Conservation (phyloP, 2,888 invertebrate genomes). For the Limnephilus marmoratus region DNA sequence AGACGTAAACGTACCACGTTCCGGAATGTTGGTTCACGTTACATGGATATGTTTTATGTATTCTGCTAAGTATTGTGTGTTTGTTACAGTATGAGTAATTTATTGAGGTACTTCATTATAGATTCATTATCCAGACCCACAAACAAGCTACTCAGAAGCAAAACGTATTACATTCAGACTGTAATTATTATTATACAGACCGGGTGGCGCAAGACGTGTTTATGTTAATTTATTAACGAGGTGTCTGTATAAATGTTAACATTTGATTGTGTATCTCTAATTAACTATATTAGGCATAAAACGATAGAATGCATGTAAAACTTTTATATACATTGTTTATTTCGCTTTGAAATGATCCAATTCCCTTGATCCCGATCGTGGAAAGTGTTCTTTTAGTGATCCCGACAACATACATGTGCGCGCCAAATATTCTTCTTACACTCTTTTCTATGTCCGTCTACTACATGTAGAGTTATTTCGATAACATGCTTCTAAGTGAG, state of each 20-base stretch:
- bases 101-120: constrained; percentile 9
- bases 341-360: background rate
- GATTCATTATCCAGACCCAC: background rate
- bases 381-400: no score
- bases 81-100: constrained; percentile 23
- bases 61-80: background rate
- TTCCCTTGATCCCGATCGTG: no score
- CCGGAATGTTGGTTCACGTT: background rate
- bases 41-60: constrained; percentile 5
- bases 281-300: background rate
- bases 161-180: background rate
- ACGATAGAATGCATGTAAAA: background rate
- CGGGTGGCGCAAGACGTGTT: background rate
- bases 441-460: no score
- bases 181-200: background rate
- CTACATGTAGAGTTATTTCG: no score
- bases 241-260: background rate
- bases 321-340: background rate
- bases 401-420: no score
- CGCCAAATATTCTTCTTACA: no score
- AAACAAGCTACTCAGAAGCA: background rate
- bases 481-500: no score
- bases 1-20: background rate
- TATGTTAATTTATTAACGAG: background rate
- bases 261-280: background rate